These are phyloP conservation scores for Phalangium opilio DNA, from an alignment of 2,888 invertebrate genomes.

Conservation along the genomic window DNA sequence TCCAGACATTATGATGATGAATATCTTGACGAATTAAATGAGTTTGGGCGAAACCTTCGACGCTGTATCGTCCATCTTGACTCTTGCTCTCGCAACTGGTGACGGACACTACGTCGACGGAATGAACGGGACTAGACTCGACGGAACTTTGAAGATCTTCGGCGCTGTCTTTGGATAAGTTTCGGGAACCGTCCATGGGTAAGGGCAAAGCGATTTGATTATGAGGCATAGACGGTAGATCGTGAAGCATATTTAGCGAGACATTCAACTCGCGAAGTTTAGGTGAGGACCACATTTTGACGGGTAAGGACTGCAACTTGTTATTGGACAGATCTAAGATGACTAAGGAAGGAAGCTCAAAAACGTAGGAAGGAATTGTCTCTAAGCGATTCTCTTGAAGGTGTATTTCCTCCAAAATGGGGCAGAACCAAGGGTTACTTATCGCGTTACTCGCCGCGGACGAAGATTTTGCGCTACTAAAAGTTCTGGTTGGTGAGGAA, in stretches of 20 bases:
- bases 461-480: not conserved
- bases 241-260: slow-evolving; percentile 69
- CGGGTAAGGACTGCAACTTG: slow-evolving; percentile 65
- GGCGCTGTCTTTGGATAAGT: slow-evolving; percentile 20
- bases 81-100: slow-evolving; percentile 6
- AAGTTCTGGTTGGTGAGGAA: slow-evolving; percentile 8
- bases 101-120: slow-evolving; percentile 9
- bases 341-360: slow-evolving; percentile 57
- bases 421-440: slow-evolving; percentile 29
- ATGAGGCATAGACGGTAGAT: slow-evolving; percentile 38
- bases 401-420: slow-evolving; percentile 73
- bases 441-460: not conserved
- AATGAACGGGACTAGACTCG: slow-evolving; percentile 21
- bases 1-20: slow-evolving; percentile 17
- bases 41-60: slow-evolving; percentile 7
- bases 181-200: slow-evolving; percentile 19
- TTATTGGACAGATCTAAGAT: slow-evolving; percentile 89
- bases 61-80: slow-evolving; percentile 4
- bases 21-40: slow-evolving; percentile 13
- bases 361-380: slow-evolving; percentile 61
- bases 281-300: slow-evolving; percentile 69
- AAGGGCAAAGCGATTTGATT: slow-evolving; percentile 2
- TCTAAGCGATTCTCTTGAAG: slow-evolving; percentile 82
- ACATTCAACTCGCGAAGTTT: slow-evolving; percentile 73
- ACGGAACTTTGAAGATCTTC: slow-evolving; percentile 13